These are phyloP conservation scores for Drosophila guanche DNA, from an alignment of 1,140 invertebrate species.

Conservation along the genomic window DNA sequence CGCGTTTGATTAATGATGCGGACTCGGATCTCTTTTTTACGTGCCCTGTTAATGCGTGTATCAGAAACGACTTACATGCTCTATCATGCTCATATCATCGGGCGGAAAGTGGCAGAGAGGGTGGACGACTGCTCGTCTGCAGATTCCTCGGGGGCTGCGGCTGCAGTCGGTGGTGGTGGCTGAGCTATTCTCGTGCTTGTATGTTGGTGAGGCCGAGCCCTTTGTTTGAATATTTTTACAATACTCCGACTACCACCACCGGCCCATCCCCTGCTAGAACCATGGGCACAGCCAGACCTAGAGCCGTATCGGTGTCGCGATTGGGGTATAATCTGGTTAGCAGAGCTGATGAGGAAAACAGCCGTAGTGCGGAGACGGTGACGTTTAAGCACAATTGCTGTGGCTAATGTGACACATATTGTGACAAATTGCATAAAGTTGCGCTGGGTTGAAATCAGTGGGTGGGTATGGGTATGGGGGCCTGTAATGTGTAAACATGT, in stretches of 20 bases:
- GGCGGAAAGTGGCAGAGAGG: conserved; percentile 7
- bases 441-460: conserved; percentile 11
- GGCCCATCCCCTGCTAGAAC: background rate
- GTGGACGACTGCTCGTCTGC: background rate
- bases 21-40: conserved; percentile 46
- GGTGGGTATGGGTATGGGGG: background rate
- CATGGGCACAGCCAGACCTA: conserved; percentile 14
- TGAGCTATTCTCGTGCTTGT: conserved; percentile 17
- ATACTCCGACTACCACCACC: conserved; percentile 18
- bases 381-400: conserved; percentile 82
- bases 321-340: conserved; percentile 81
- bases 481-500: conserved; percentile 65
- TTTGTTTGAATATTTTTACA: conserved; percentile 67
- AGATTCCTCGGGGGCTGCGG: conserved; percentile 21
- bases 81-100: conserved; percentile 13
- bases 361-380: conserved; percentile 33
- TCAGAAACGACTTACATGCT: conserved; percentile 55
- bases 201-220: conserved; percentile 2
- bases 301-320: conserved; percentile 67
- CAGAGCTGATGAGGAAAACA: conserved; percentile 49
- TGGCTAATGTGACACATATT: conserved; percentile 84
- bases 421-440: conserved; percentile 82
- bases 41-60: conserved; percentile 50
- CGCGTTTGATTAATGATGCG: conserved; percentile 72
- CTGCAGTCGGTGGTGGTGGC: conserved; percentile 31